Evolutionary conservation across 2,797 vertebrate genomes (phyloP).

Genomic region (Ptychobarbus kaznakovi): DNA sequence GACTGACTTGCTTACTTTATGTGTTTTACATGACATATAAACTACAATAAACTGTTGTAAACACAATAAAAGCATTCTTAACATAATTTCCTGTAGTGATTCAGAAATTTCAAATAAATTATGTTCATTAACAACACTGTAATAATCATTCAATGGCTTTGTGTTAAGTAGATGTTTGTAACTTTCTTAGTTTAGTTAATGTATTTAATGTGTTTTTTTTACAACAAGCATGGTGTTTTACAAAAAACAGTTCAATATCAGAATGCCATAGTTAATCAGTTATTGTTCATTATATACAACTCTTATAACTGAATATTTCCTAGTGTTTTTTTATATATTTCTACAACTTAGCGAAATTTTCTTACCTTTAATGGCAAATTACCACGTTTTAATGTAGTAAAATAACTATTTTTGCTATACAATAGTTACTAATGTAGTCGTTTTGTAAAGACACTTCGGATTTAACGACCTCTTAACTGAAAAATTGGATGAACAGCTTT

Average conservation of each 20-base stretch:
- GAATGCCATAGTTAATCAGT: neutral
- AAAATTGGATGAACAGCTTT: too few species aligned
- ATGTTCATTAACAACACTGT: too few species aligned
- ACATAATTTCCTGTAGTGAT: neutral
- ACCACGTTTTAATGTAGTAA: neutral
- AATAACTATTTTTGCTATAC: neutral
- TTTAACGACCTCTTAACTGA: neutral
- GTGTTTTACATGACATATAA: neutral
- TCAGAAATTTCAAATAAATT: neutral
- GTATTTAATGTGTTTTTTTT: neutral
- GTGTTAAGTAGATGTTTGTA: neutral
- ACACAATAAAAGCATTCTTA: too few species aligned
- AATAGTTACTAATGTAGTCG: neutral
- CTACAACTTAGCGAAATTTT: neutral
- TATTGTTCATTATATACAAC: neutral
- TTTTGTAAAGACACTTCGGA: neutral
- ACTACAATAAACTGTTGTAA: neutral
- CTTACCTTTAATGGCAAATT: too few species aligned
- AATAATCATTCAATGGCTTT: neutral
- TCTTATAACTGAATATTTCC: neutral
- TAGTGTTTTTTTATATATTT: neutral
- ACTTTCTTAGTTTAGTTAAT: neutral
- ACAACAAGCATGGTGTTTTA: neutral
- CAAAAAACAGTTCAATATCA: neutral
- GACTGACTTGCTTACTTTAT: neutral